Conservation (phyloP, 37 sponge, comb jelly and placozoan genomes). For the Dysidea cf. avara region DNA sequence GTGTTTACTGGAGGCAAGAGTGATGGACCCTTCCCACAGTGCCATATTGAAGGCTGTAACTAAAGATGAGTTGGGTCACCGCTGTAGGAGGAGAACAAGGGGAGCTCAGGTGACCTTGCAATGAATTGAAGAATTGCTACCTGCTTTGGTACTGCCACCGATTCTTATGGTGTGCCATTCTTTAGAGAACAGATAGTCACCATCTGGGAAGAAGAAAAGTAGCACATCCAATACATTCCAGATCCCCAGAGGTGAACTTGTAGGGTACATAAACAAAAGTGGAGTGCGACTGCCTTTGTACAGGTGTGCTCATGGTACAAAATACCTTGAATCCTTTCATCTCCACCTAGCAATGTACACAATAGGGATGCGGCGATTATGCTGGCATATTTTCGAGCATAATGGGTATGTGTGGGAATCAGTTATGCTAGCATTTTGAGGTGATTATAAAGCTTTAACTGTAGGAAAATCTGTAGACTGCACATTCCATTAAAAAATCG, state of each 20-base stretch:
- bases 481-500: no score
- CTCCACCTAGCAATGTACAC: constrained; percentile 28
- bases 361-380: no score
- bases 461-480: no score
- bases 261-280: constrained; percentile 13
- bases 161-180: constrained; percentile 38
- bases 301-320: constrained; percentile 33
- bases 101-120: constrained; percentile 5
- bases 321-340: constrained; percentile 33
- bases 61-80: constrained; percentile 30
- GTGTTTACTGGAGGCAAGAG: constrained; percentile 17
- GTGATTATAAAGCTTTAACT: no score
- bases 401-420: no score
- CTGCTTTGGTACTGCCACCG: constrained; percentile 31
- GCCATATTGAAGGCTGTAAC: constrained; percentile 28
- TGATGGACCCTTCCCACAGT: constrained; percentile 21
- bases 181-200: constrained; percentile 15
- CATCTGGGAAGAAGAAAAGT: constrained; percentile 39
- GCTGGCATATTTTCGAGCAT: no score
- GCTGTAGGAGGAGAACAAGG: constrained; percentile 34
- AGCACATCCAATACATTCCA: constrained; percentile 37
- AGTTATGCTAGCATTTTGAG: no score
- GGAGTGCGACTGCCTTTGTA: constrained; percentile 16
- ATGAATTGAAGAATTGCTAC: constrained; percentile 15
- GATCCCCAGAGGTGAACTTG: constrained; percentile 21